Conservation (phyloP, 2,888 invertebrate species). For the Coleophora deauratella region DNA sequence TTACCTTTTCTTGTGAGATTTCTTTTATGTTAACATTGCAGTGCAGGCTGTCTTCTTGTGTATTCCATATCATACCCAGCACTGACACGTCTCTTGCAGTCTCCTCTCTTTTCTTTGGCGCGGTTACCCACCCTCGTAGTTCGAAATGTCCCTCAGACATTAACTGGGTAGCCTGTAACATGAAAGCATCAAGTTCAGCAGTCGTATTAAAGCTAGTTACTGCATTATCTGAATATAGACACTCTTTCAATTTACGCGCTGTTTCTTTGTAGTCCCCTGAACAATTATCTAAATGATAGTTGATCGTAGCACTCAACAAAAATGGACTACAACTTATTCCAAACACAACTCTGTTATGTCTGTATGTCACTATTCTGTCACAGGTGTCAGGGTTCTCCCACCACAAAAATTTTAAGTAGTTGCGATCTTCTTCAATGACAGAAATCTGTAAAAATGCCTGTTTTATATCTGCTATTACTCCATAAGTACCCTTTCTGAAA, state of each 20-base stretch:
- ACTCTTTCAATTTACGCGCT: constrained; percentile 2
- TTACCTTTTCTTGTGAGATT: background rate
- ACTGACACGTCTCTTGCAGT: constrained; percentile 1
- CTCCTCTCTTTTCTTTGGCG: constrained; percentile 1
- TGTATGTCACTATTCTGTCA: too few species aligned
- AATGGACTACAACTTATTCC: too few species aligned
- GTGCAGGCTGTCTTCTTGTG: constrained; percentile 2
- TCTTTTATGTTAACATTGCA: constrained; percentile 1
- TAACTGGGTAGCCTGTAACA: constrained; percentile 7
- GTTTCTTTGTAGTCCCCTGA: too few species aligned
- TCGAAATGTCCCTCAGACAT: constrained; percentile 12
- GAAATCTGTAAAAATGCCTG: too few species aligned
- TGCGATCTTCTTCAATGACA: too few species aligned
- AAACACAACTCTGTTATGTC: too few species aligned
- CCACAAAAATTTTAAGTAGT: too few species aligned
- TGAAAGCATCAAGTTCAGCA: constrained; percentile 7
- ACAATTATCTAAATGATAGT: too few species aligned
- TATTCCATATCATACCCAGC: constrained; percentile 11
- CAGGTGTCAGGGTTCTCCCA: too few species aligned
- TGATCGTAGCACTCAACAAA: too few species aligned
- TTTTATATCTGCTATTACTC: too few species aligned
- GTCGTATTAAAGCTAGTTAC: constrained; percentile 10
- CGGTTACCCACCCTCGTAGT: constrained; percentile 9
- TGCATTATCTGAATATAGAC: constrained; percentile 15
- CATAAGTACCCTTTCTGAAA: too few species aligned